A percentile compares a stretch with the other conserved stretches of the same genome.
These are phyloP conservation scores for Vireo altiloquus DNA, from an alignment of 2,113 vertebrate species.

Conservation along the genomic window DNA sequence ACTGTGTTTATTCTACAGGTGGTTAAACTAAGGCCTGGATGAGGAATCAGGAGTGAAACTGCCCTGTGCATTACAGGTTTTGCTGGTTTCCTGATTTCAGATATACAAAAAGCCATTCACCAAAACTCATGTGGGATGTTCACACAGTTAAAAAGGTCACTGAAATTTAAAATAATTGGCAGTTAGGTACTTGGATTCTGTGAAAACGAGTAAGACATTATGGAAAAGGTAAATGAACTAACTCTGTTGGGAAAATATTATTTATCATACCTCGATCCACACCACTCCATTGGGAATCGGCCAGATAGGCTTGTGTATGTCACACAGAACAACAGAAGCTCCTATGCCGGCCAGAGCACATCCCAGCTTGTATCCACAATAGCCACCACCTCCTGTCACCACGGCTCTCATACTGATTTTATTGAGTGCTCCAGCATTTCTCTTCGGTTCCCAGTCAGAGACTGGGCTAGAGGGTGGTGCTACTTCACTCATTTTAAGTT, in stretches of 20 bases:
- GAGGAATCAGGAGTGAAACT: background rate
- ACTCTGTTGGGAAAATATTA: background rate
- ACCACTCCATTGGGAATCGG: slow-evolving; percentile 71
- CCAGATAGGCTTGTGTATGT: slow-evolving; percentile 78
- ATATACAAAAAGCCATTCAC: background rate
- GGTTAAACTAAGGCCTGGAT: background rate
- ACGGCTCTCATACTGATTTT: slow-evolving; percentile 69
- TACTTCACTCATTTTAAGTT: slow-evolving; percentile 7
- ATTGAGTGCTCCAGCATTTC: background rate
- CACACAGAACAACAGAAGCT: slow-evolving; percentile 82
- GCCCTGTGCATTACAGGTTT: background rate
- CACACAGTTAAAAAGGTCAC: background rate
- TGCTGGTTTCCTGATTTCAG: background rate
- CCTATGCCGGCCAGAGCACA: slow-evolving; percentile 79
- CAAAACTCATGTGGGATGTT: background rate
- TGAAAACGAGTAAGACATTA: background rate
- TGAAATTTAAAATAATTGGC: background rate
- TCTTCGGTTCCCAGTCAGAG: background rate
- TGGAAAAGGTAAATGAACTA: background rate
- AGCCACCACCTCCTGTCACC: slow-evolving; percentile 90
- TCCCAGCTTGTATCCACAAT: slow-evolving; percentile 88
- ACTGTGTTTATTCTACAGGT: background rate
- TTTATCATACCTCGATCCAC: slow-evolving; percentile 81
- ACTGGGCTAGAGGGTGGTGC: background rate
- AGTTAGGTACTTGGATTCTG: background rate